Percentiles rank a stretch among this genome's conserved stretches.
Evolutionary conservation across 2,113 vertebrate genomes (phyloP).

Genomic region (Thunnus maccoyii): DNA sequence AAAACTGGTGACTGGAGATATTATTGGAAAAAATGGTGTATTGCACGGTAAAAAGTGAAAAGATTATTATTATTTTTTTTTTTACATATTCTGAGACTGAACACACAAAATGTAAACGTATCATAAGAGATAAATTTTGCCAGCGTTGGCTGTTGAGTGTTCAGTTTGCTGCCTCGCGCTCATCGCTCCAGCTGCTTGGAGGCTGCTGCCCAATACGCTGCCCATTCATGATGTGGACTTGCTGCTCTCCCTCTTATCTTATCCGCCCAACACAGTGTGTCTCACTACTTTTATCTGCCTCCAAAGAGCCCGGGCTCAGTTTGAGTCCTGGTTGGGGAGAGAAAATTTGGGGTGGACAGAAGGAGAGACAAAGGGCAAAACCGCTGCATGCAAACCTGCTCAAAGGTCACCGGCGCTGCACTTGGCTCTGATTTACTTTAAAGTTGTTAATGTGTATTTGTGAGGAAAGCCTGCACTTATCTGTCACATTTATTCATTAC

Average conservation of each 20-base stretch:
- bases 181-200: conserved; percentile 17
- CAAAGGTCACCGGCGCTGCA: conserved; percentile 18
- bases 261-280: conserved; percentile 73
- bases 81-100: neutral
- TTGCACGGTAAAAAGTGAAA: neutral
- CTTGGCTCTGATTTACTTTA: conserved; percentile 25
- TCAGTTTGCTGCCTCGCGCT: neutral
- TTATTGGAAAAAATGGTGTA: neutral
- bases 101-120: conserved; percentile 1
- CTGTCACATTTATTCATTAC: conserved; percentile 22
- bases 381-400: conserved; percentile 22
- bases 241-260: conserved; percentile 71
- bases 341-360: conserved; percentile 13
- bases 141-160: neutral
- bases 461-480: conserved; percentile 10
- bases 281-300: conserved; percentile 69
- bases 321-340: conserved; percentile 53
- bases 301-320: conserved; percentile 62
- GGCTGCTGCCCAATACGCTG: conserved; percentile 41
- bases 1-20: neutral
- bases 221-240: conserved; percentile 68
- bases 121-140: conserved; percentile 6
- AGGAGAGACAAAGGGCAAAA: conserved; percentile 41
- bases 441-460: conserved; percentile 26
- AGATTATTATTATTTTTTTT: neutral